Percentiles rank a stretch among this genome's conserved stretches.
phyloP scores from a whole-genome alignment of 2,113 vertebrate species.

The Psilopsiagon aymara region DNA sequence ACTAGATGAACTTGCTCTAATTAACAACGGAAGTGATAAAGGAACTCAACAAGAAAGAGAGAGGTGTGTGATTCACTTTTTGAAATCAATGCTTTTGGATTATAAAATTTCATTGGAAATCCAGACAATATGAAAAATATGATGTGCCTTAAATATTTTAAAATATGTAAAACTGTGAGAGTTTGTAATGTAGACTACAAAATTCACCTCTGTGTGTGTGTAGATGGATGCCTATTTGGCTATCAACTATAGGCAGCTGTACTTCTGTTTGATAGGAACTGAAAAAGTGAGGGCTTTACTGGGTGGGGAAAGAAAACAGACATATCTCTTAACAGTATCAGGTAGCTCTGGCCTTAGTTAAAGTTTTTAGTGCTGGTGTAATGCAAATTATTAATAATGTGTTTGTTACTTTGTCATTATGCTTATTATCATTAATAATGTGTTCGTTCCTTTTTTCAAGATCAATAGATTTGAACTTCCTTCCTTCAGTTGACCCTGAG shows the following conservation, averaged over 20 bases:
- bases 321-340: not conserved
- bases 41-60: slow-evolving; percentile 89
- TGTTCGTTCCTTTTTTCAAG: slow-evolving; percentile 70
- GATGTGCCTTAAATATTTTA: not conserved
- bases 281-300: not conserved
- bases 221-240: not conserved
- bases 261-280: not conserved
- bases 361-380: not conserved
- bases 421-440: not conserved
- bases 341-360: not conserved
- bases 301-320: not conserved
- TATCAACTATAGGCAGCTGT: not conserved
- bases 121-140: not conserved
- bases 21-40: slow-evolving; percentile 93
- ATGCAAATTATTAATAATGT: not conserved
- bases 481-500: slow-evolving; percentile 96
- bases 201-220: rapidly evolving
- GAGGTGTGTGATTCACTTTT: slow-evolving; percentile 75
- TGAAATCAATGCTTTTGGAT: not conserved
- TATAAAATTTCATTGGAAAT: not conserved
- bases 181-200: not conserved
- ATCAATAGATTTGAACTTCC: slow-evolving; percentile 86
- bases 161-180: not conserved
- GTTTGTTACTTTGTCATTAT: not conserved
- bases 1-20: slow-evolving; percentile 92